Conservation (phyloP, 1,140 invertebrate species). For the Oppia nitens region DNA sequence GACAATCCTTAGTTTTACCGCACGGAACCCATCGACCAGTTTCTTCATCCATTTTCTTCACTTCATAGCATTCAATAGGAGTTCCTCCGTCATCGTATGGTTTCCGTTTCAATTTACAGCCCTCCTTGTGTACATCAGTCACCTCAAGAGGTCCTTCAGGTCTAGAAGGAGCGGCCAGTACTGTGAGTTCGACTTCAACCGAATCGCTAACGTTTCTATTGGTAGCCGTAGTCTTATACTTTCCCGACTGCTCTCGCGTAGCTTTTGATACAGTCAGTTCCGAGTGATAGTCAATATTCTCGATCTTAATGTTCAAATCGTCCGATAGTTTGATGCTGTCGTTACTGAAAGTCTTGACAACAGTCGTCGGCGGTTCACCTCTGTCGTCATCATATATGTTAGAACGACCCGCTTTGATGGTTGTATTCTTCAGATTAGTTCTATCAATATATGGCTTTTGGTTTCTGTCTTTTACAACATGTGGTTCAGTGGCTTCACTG, state of each 20-base stretch:
- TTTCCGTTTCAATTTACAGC: slow-evolving; percentile 82
- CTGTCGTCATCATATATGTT: slow-evolving; percentile 84
- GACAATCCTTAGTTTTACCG: slow-evolving; percentile 54
- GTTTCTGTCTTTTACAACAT: slow-evolving; percentile 2
- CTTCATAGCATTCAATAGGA: slow-evolving; percentile 87
- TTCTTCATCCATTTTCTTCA: slow-evolving; percentile 86
- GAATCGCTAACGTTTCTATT: slow-evolving; percentile 74
- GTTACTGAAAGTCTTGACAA: slow-evolving; percentile 54
- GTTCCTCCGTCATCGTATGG: slow-evolving; percentile 84
- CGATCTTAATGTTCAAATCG: slow-evolving; percentile 71
- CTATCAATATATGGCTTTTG: slow-evolving; percentile 26
- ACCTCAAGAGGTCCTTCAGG: slow-evolving; percentile 80
- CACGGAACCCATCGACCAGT: slow-evolving; percentile 82
- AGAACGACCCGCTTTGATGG: slow-evolving; percentile 60
- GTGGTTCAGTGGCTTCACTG: slow-evolving; percentile 32
- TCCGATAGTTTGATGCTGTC: slow-evolving; percentile 20
- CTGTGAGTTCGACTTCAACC: slow-evolving; percentile 75
- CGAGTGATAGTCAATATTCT: slow-evolving; percentile 83
- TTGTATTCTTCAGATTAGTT: slow-evolving; percentile 53
- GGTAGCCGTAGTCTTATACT: slow-evolving; percentile 69
- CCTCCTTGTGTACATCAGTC: slow-evolving; percentile 71
- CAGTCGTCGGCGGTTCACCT: slow-evolving; percentile 84
- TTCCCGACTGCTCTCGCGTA: slow-evolving; percentile 73
- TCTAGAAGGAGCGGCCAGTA: slow-evolving; percentile 60
- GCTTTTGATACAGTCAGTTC: slow-evolving; percentile 83